A percentile compares a stretch with the other conserved stretches of the same genome.
Conservation (phyloP, 2,113 vertebrate genomes). For the Microtus pennsylvanicus region DNA sequence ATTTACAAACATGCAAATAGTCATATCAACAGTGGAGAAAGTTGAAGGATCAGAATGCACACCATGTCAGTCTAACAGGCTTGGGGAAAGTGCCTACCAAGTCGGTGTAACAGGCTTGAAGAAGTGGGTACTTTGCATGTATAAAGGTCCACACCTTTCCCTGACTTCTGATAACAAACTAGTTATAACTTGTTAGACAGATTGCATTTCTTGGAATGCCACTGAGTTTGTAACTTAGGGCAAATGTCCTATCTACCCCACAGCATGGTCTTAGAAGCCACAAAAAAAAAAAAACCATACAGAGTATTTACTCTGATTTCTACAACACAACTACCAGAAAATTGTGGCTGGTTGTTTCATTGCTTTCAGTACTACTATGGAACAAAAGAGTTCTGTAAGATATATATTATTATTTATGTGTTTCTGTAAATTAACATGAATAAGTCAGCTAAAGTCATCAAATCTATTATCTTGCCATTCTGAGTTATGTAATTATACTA, state of each 20-base stretch:
- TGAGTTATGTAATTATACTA: not conserved
- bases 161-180: not conserved
- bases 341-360: not conserved
- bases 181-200: conserved; percentile 5
- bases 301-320: not conserved
- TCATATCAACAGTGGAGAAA: not conserved
- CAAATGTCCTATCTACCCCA: not conserved
- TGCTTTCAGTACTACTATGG: not conserved
- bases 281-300: not conserved
- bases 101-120: not conserved
- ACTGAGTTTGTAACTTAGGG: conserved; percentile 55
- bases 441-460: conserved; percentile 26
- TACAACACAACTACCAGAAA: not conserved
- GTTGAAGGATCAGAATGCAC: not conserved
- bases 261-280: conserved; percentile 5
- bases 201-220: conserved; percentile 47
- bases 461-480: not conserved
- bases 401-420: not conserved
- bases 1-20: not conserved
- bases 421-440: not conserved
- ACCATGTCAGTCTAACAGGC: not conserved
- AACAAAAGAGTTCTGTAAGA: not conserved
- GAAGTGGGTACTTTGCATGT: not conserved
- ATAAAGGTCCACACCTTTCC: not conserved
- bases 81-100: not conserved